phyloP scores from a whole-genome alignment of 2,113 vertebrate species.

The Neoarius graeffei region DNA sequence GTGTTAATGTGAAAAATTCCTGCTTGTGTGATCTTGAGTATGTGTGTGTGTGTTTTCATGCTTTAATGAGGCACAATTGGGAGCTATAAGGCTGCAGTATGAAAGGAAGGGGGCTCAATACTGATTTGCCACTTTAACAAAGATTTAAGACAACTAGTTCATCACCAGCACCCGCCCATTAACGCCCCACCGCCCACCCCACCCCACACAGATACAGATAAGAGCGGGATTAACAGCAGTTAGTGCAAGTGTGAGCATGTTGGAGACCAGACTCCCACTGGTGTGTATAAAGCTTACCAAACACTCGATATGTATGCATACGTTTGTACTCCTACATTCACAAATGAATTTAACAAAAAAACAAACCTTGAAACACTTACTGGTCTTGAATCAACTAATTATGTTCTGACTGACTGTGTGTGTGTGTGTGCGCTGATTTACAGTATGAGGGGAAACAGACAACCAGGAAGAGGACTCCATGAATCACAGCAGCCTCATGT shows the following conservation, averaged over 20 bases:
- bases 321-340: conserved; percentile 42
- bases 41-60: not conserved
- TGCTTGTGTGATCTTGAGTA: not conserved
- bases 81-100: not conserved
- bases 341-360: conserved; percentile 39
- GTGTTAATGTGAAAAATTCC: not conserved
- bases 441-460: not conserved
- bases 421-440: conserved; percentile 1
- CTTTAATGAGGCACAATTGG: conserved; percentile 26
- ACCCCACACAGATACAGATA: not conserved
- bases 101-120: not conserved
- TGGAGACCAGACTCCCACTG: conserved; percentile 6
- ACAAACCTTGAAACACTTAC: conserved; percentile 34
- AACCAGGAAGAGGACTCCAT: not conserved
- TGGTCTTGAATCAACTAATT: conserved; percentile 48
- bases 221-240: conserved; percentile 10
- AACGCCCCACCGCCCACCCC: not conserved
- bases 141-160: conserved; percentile 17
- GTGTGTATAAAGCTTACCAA: conserved; percentile 7
- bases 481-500: conserved; percentile 6
- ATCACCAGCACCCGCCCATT: conserved; percentile 13
- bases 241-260: not conserved
- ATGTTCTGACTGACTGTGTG: conserved; percentile 20
- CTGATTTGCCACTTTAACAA: conserved; percentile 21
- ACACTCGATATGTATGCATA: conserved; percentile 7